Evolutionary conservation across 1,140 invertebrate species (phyloP).

Genomic region (Drosophila persimilis): DNA sequence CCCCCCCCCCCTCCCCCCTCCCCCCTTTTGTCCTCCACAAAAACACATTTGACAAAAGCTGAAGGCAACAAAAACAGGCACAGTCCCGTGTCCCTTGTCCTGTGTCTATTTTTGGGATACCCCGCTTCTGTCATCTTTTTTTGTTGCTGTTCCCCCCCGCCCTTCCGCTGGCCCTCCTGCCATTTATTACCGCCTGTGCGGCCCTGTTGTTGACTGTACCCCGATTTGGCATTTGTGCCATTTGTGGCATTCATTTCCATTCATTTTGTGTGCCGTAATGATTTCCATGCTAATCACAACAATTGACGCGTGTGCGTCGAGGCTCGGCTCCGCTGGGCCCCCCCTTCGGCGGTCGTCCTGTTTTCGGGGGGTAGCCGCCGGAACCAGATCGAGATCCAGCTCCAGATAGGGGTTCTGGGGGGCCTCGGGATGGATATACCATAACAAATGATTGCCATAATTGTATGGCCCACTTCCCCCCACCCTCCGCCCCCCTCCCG

Average conservation of each 20-base stretch:
- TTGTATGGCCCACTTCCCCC: conserved; percentile 18
- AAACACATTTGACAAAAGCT: conserved; percentile 77
- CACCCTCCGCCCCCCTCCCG: neutral
- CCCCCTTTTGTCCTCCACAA: conserved; percentile 46
- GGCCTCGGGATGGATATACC: neutral
- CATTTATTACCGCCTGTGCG: conserved; percentile 22
- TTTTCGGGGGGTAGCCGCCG: too few relatives aligned
- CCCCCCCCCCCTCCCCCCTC: too few relatives aligned
- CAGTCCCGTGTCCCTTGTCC: conserved; percentile 25
- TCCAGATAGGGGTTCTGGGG: neutral
- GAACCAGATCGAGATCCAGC: neutral
- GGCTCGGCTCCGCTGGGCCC: too few relatives aligned
- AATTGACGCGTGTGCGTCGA: conserved; percentile 68
- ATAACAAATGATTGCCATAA: conserved; percentile 51
- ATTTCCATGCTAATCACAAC: conserved; percentile 80
- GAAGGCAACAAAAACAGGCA: conserved; percentile 36
- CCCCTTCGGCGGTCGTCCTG: too few relatives aligned
- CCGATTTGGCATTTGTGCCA: conserved; percentile 54
- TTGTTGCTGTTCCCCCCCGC: conserved; percentile 3
- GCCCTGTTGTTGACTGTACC: conserved; percentile 6
- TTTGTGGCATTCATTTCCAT: conserved; percentile 66
- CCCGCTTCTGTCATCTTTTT: conserved; percentile 33
- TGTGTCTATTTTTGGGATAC: conserved; percentile 51
- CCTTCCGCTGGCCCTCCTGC: conserved; percentile 19
- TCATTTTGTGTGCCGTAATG: conserved; percentile 75